These are phyloP conservation scores for Paramuricea clavata DNA, from an alignment of 92 coral and sea anemone species.

Conservation along the genomic window DNA sequence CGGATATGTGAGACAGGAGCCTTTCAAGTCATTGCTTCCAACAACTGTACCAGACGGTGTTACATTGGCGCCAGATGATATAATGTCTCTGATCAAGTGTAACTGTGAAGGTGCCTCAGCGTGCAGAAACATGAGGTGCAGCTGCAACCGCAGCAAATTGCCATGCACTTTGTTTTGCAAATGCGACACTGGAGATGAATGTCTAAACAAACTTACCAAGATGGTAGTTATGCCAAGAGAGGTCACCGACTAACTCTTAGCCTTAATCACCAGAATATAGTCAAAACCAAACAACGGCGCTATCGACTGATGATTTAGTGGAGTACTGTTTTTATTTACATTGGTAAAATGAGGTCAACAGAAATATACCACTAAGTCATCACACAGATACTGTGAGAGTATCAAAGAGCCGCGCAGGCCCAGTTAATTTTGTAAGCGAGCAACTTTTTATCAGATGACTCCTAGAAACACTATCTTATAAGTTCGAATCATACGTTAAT, in stretches of 20 bases:
- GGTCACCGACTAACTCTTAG: slow-evolving; percentile 35
- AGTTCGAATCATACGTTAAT: not conserved
- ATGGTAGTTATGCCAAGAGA: slow-evolving; percentile 45
- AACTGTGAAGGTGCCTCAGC: slow-evolving; percentile 56
- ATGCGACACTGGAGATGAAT: slow-evolving; percentile 67
- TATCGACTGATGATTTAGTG: too few species aligned
- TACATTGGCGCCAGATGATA: slow-evolving; percentile 66
- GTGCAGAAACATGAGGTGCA: slow-evolving; percentile 63
- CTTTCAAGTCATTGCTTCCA: slow-evolving; percentile 61
- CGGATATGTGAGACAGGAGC: slow-evolving; percentile 64
- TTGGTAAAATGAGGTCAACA: slow-evolving; percentile 42
- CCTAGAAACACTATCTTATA: slow-evolving; percentile 35
- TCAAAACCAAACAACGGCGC: too few species aligned
- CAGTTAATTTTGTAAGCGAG: slow-evolving; percentile 28
- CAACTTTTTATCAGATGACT: slow-evolving; percentile 18
- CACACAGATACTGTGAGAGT: slow-evolving; percentile 33
- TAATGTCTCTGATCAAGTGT: slow-evolving; percentile 61
- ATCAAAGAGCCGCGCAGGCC: slow-evolving; percentile 36
- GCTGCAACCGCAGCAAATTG: slow-evolving; percentile 59
- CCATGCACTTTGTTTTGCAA: slow-evolving; percentile 67
- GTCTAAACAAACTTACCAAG: slow-evolving; percentile 53
- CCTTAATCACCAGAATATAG: slow-evolving; percentile 19
- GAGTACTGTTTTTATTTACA: slow-evolving; percentile 40
- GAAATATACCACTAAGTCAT: slow-evolving; percentile 3
- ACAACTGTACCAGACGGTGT: slow-evolving; percentile 61